Percentiles rank a stretch among this genome's conserved stretches.
These are phyloP conservation scores for Yponomeuta plumbellus DNA, from an alignment of 2,888 invertebrate species.

Conservation along the genomic window DNA sequence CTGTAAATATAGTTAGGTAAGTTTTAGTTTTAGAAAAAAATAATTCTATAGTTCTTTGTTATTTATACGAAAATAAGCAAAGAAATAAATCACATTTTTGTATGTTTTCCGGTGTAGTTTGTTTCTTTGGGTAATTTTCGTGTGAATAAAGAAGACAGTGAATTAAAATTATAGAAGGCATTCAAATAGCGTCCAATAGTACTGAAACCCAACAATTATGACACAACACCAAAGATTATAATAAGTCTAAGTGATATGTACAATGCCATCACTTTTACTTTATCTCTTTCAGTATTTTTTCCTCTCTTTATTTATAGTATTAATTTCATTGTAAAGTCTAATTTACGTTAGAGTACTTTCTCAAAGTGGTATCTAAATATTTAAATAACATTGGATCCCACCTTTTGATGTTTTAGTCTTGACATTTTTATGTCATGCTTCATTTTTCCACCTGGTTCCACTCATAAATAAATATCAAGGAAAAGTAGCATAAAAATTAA, in stretches of 20 bases:
- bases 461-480: not conserved
- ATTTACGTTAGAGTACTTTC: not conserved
- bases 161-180: conserved; percentile 41
- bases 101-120: conserved; percentile 10
- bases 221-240: conserved; percentile 73
- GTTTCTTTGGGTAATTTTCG: conserved; percentile 25
- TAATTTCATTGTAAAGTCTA: conserved; percentile 23
- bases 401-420: not conserved
- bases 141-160: conserved; percentile 34
- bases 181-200: conserved; percentile 68
- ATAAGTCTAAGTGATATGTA: conserved; percentile 57
- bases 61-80: conserved; percentile 35
- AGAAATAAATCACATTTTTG: conserved; percentile 19
- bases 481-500: conserved; percentile 32
- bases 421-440: not conserved
- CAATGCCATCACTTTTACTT: conserved; percentile 44
- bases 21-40: conserved; percentile 36
- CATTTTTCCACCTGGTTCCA: not conserved
- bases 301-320: conserved; percentile 40
- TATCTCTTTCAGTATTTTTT: conserved; percentile 63
- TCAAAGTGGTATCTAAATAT: not conserved
- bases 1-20: conserved; percentile 60
- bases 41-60: conserved; percentile 36
- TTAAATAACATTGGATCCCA: not conserved
- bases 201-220: conserved; percentile 52